Base-by-base conservation (phyloP, 2,113 vertebrate species). In the Scytalopus superciliaris region DNA sequence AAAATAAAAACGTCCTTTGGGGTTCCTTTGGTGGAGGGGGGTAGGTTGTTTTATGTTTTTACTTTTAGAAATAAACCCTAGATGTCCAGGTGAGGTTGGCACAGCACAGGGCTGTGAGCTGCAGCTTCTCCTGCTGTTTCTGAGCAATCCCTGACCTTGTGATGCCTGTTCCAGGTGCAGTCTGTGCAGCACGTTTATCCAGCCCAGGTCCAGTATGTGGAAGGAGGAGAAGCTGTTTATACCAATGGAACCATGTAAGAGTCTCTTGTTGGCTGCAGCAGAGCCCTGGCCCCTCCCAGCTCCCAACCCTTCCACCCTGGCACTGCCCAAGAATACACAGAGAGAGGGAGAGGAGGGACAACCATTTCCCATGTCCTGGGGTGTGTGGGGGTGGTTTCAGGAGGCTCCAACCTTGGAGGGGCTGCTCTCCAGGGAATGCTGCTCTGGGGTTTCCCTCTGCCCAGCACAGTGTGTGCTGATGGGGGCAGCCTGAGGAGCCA, bases 231-330 rank as follows among this genome's bases (percentile, higher is more conserved):
- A 37, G 94, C 99, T 2, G 98, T 99, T 96, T 99, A 99, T 91
- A 97, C 99, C 79, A 99, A 99, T 39, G 99, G 99, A 97, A 98
- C 99, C 86, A 99, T 99, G 99, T 99, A 98, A 98, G 99, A 90
- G 40, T 28, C 76, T 47, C 40, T 23, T 14, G 9, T 24, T 66
- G 69, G 27, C 59, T 39, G 25, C 28, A 60, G 50, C 37, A 22
- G 24, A 70, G 42, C 49, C 50, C 30, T 12, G 14, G 42, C 49
- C 74, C 72, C 23, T 83, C 57, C 50, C 53, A 12, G n/a, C 39
- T 64, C 28, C 67, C 62, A 59, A n/a, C 82, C 53, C 47, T 75
- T 50, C 56, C 50, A 22, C 3, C 50, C 79, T 39, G 80, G 57
- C 57, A 17, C 11, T 57, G 89, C 39, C 56, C 9, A 3, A 47